Evolutionary conservation across 1,140 invertebrate species (phyloP).

Genomic region (Megalopta genalis): DNA sequence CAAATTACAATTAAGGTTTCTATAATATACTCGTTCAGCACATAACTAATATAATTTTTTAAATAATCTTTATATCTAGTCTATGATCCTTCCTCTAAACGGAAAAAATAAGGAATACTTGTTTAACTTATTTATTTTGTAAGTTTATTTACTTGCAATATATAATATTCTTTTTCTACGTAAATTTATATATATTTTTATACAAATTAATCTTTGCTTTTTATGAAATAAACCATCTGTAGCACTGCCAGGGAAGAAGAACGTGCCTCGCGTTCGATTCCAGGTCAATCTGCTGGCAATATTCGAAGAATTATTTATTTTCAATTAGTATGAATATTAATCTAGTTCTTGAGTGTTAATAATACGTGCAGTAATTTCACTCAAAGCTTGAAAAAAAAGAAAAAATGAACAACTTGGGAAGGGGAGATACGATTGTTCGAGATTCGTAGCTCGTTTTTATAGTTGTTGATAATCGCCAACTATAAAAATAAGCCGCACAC

Average conservation of each 20-base stretch:
- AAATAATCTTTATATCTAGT: constrained; percentile 35
- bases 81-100: constrained; percentile 50
- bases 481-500: too few species aligned
- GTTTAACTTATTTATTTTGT: constrained; percentile 72
- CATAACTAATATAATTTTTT: constrained; percentile 37
- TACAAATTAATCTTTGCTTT: constrained; percentile 67
- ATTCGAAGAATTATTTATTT: constrained; percentile 62
- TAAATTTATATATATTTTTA: constrained; percentile 73
- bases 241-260: constrained; percentile 58
- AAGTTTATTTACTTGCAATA: constrained; percentile 65
- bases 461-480: too few species aligned
- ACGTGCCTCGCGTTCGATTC: constrained; percentile 57
- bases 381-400: too few species aligned
- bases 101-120: constrained; percentile 39
- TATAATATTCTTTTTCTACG: constrained; percentile 67
- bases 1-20: constrained; percentile 38
- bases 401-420: too few species aligned
- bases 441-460: too few species aligned
- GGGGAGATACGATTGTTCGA: too few species aligned
- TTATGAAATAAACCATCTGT: constrained; percentile 49
- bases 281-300: constrained; percentile 63
- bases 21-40: constrained; percentile 30
- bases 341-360: constrained; percentile 59
- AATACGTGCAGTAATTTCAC: constrained; percentile 16
- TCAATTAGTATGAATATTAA: constrained; percentile 54